Evolutionary conservation across 2,888 invertebrate genomes (phyloP).

Genomic region (Sminthurides aquaticus): DNA sequence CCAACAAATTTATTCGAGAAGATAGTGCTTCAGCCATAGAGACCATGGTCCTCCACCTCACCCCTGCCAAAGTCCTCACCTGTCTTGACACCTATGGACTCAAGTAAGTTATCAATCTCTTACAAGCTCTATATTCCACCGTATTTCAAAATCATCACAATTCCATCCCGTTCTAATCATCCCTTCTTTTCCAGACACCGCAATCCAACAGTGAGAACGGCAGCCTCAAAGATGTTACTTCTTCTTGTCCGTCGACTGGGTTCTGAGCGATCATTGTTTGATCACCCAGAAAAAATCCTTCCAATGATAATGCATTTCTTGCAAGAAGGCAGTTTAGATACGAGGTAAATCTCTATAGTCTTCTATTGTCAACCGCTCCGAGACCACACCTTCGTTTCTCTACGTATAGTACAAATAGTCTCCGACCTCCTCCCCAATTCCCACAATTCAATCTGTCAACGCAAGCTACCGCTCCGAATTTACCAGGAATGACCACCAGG

Average conservation of each 20-base stretch:
- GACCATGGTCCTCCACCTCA: constrained; percentile 69
- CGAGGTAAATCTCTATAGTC: constrained; percentile 57
- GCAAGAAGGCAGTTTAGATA: constrained; percentile 77
- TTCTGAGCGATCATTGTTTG: constrained; percentile 62
- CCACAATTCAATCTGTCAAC: not conserved
- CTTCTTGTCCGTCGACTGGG: constrained; percentile 67
- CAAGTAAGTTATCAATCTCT: too few relatives aligned
- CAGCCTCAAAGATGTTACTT: constrained; percentile 69
- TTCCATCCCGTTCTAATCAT: too few relatives aligned
- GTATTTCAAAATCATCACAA: too few relatives aligned
- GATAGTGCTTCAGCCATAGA: constrained; percentile 79
- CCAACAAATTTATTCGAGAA: constrained; percentile 82
- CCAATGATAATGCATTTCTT: constrained; percentile 73
- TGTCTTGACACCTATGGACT: constrained; percentile 64
- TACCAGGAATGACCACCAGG: too few relatives aligned
- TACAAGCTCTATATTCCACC: too few relatives aligned
- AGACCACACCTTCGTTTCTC: too few relatives aligned
- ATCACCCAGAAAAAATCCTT: constrained; percentile 70
- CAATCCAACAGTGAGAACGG: constrained; percentile 77
- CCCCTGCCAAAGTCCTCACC: constrained; percentile 59
- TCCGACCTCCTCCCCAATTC: not conserved
- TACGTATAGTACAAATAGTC: not conserved
- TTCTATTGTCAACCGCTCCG: too few relatives aligned
- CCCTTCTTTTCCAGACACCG: constrained; percentile 63
- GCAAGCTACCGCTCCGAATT: not conserved